phyloP scores from a whole-genome alignment of 2,113 vertebrate species.

The Anhinga rufa region DNA sequence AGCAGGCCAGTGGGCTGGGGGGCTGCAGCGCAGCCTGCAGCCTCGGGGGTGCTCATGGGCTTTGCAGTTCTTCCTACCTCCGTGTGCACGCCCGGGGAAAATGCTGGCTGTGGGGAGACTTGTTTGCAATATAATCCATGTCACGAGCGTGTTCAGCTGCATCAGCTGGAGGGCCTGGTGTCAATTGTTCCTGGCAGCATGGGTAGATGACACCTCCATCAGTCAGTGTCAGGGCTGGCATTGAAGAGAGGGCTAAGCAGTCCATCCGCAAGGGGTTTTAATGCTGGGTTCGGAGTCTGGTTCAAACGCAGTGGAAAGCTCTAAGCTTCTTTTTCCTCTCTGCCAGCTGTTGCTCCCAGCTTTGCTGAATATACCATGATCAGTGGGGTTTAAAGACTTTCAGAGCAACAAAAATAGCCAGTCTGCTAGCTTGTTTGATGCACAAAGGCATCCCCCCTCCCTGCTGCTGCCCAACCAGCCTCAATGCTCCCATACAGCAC shows the following conservation, averaged over 20 bases:
- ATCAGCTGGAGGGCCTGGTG: neutral
- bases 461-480: neutral
- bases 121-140: neutral
- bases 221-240: neutral
- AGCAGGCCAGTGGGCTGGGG: fast-evolving
- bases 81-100: fast-evolving
- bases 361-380: neutral
- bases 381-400: neutral
- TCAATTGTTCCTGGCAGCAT: fast-evolving
- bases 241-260: neutral
- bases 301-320: neutral
- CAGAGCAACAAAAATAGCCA: neutral
- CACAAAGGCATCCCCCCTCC: too few relatives aligned
- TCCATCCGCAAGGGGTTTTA: fast-evolving
- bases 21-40: too few relatives aligned
- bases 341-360: neutral
- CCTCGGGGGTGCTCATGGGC: neutral
- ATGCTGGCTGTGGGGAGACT: neutral
- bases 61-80: neutral
- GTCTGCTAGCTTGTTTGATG: neutral
- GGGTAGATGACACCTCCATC: neutral
- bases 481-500: fast-evolving
- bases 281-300: neutral
- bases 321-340: neutral
- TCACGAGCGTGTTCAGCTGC: neutral